Percentiles rank a stretch among this genome's conserved stretches.
These are phyloP conservation scores for Phoenoteleia sp. DNA, from an alignment of 2,888 invertebrate genomes.

Conservation along the genomic window DNA sequence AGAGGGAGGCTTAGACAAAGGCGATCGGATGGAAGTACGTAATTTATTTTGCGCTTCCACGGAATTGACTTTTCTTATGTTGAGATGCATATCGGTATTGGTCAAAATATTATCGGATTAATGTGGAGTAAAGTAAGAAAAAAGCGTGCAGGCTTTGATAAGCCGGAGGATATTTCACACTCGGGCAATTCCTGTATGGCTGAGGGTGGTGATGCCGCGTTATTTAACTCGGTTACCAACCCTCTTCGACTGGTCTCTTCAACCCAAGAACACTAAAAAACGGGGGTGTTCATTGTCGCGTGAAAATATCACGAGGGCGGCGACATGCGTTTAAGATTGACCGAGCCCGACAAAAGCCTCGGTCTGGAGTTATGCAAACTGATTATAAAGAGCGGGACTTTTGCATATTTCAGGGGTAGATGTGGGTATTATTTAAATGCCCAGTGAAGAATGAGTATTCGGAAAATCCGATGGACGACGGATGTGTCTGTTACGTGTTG, in stretches of 20 bases:
- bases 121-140: conserved; percentile 77
- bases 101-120: conserved; percentile 63
- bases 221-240: conserved; percentile 85
- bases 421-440: too few relatives aligned
- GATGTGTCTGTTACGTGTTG: too few relatives aligned
- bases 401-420: conserved; percentile 37
- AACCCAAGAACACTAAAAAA: conserved; percentile 74
- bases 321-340: conserved; percentile 84
- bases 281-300: conserved; percentile 85
- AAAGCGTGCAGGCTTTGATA: conserved; percentile 84
- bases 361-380: conserved; percentile 66
- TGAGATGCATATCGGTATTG: conserved; percentile 31
- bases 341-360: conserved; percentile 69
- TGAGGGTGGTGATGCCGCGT: conserved; percentile 85
- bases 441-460: too few relatives aligned
- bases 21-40: neutral
- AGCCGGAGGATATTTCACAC: conserved; percentile 86
- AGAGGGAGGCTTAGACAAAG: conserved; percentile 22
- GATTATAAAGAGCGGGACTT: conserved; percentile 33
- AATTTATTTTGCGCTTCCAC: conserved; percentile 17
- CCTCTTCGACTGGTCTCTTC: conserved; percentile 63
- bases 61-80: neutral
- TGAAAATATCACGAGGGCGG: conserved; percentile 85
- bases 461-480: too few relatives aligned
- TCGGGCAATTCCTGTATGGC: conserved; percentile 83